A percentile compares a stretch with the other conserved stretches of the same genome.
Evolutionary conservation across 2,888 invertebrate genomes (phyloP).

Genomic region (Steinernema hermaphroditum): DNA sequence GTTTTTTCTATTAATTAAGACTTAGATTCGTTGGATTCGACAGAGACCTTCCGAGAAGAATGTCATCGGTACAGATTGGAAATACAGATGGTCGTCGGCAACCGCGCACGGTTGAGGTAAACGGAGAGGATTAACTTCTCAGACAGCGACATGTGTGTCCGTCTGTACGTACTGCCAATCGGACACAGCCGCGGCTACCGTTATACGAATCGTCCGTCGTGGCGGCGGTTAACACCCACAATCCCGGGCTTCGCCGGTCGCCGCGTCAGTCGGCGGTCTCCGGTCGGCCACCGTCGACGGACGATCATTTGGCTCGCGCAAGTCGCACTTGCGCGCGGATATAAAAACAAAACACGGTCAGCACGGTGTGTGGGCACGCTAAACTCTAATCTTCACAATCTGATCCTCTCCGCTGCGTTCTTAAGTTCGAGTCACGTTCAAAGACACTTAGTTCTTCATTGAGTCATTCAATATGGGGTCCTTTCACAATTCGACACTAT

Average conservation of each 20-base stretch:
- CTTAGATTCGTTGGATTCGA: neutral
- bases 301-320: slow-evolving; percentile 14
- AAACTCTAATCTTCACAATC: slow-evolving; percentile 25
- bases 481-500: too few relatives aligned
- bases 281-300: neutral
- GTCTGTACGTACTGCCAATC: too few relatives aligned
- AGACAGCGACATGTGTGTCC: neutral
- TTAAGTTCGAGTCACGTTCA: too few relatives aligned
- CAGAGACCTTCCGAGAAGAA: neutral
- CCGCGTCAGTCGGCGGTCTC: neutral
- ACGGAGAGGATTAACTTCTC: neutral
- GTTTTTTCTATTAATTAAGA: neutral
- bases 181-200: slow-evolving; percentile 1
- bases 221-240: slow-evolving; percentile 15
- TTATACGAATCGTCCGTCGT: neutral
- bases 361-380: slow-evolving; percentile 23
- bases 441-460: too few relatives aligned
- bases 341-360: slow-evolving; percentile 31
- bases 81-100: too few relatives aligned
- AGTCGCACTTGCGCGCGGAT: neutral
- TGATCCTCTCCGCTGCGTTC: slow-evolving; percentile 14
- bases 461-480: too few relatives aligned
- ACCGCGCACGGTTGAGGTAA: too few relatives aligned
- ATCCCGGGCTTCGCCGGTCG: neutral
- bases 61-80: too few relatives aligned